Evolutionary conservation across 2,888 invertebrate genomes (phyloP).

Genomic region (Noctuana brunneofusca): DNA sequence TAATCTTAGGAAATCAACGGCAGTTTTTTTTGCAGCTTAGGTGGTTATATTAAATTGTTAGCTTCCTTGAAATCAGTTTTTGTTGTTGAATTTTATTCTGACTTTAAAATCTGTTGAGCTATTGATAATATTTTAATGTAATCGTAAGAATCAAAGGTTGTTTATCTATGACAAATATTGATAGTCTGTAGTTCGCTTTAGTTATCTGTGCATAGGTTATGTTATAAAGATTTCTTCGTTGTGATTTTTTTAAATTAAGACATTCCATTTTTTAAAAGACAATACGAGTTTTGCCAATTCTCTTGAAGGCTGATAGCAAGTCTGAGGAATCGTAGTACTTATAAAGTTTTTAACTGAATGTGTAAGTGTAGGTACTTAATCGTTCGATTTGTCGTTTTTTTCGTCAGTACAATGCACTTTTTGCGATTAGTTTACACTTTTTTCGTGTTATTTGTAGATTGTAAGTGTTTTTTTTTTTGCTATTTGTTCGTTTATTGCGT

Average conservation of each 20-base stretch:
- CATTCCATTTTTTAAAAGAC: slow-evolving; percentile 76
- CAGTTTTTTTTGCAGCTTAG: slow-evolving; percentile 45
- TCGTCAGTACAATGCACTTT: slow-evolving; percentile 68
- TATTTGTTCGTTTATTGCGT: slow-evolving; percentile 54
- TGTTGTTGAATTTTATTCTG: slow-evolving; percentile 57
- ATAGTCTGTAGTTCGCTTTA: slow-evolving; percentile 39
- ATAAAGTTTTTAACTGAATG: slow-evolving; percentile 39
- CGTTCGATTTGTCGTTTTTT: slow-evolving; percentile 48
- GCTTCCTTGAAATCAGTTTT: slow-evolving; percentile 45
- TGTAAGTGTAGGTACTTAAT: slow-evolving; percentile 54
- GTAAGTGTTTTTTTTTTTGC: slow-evolving; percentile 48
- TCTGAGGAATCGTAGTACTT: slow-evolving; percentile 56
- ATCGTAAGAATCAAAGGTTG: slow-evolving; percentile 50
- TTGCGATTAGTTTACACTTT: slow-evolving; percentile 57
- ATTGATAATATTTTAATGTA: slow-evolving; percentile 53
- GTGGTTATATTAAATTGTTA: slow-evolving; percentile 43
- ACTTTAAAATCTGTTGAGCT: slow-evolving; percentile 73
- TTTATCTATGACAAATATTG: slow-evolving; percentile 49
- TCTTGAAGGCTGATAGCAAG: slow-evolving; percentile 67
- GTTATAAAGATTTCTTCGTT: slow-evolving; percentile 45
- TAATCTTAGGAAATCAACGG: slow-evolving; percentile 35
- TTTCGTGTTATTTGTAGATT: slow-evolving; percentile 45
- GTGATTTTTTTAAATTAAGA: slow-evolving; percentile 69
- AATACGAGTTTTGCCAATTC: slow-evolving; percentile 57
- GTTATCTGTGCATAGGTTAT: slow-evolving; percentile 33